Evolutionary conservation across 2,113 vertebrate species (phyloP).

Genomic region (Albula glossodonta): DNA sequence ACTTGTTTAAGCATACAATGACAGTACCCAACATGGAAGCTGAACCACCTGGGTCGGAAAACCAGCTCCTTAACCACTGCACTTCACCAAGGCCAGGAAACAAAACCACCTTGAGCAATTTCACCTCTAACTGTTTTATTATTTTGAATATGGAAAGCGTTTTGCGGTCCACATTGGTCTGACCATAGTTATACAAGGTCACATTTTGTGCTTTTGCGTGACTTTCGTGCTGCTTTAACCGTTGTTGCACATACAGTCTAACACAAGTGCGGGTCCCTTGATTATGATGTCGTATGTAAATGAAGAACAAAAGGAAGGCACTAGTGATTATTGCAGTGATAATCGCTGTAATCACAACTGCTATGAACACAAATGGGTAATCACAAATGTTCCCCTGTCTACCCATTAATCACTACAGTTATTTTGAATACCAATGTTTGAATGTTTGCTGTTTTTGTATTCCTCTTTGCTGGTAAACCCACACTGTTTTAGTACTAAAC

Average conservation of each 20-base stretch:
- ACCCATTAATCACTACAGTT: background rate
- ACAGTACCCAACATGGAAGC: too few species aligned
- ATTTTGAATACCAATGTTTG: background rate
- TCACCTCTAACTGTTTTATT: too few species aligned
- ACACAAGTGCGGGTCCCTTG: background rate
- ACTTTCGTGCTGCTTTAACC: background rate
- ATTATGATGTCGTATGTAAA: background rate
- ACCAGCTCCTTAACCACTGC: too few species aligned
- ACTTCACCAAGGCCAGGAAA: too few species aligned
- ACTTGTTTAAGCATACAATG: too few species aligned
- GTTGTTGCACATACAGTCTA: background rate
- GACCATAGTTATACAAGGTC: background rate
- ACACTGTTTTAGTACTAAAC: background rate
- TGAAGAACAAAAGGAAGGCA: background rate
- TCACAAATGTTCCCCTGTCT: background rate
- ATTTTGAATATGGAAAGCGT: too few species aligned
- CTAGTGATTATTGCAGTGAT: background rate
- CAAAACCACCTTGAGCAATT: too few species aligned
- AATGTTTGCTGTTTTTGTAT: background rate
- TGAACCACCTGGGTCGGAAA: too few species aligned
- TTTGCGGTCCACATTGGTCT: too few species aligned
- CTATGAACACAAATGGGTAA: slow-evolving; percentile 4
- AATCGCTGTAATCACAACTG: slow-evolving; percentile 1
- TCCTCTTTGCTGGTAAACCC: background rate
- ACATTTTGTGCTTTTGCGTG: background rate